Conservation (phyloP, 2,888 invertebrate genomes). For the Furcula furcula region DNA sequence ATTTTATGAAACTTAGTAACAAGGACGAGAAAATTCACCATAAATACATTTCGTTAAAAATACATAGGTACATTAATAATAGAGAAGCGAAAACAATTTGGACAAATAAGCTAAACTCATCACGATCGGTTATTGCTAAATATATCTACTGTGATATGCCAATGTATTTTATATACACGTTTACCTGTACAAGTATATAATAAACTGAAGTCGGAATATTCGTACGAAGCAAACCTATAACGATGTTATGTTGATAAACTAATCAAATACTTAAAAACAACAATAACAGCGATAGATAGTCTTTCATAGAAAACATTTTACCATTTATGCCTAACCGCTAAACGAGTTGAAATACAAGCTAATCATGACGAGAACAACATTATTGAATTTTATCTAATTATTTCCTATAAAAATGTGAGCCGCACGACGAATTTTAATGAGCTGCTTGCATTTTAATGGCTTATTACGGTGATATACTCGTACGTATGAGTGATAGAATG, state of each 20-base stretch:
- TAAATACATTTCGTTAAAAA: conserved; percentile 18
- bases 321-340: conserved; percentile 18
- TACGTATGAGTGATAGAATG: not conserved
- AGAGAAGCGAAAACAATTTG: conserved; percentile 20
- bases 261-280: conserved; percentile 4
- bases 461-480: too few species aligned
- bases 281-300: not conserved
- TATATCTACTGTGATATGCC: conserved; percentile 60
- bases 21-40: conserved; percentile 43
- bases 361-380: conserved; percentile 30
- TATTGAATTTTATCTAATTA: conserved; percentile 21
- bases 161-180: conserved; percentile 67
- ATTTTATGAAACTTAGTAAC: conserved; percentile 60
- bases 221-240: not conserved
- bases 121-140: conserved; percentile 20
- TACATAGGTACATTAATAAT: conserved; percentile 18
- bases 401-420: conserved; percentile 32
- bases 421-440: conserved; percentile 9
- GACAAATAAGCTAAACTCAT: conserved; percentile 24
- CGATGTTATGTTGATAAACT: not conserved
- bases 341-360: conserved; percentile 39
- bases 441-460: too few species aligned
- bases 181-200: conserved; percentile 51
- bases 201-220: conserved; percentile 10
- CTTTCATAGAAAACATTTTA: conserved; percentile 8